Evolutionary conservation across 2,888 invertebrate genomes (phyloP).

Genomic region (Prosapia bicincta): DNA sequence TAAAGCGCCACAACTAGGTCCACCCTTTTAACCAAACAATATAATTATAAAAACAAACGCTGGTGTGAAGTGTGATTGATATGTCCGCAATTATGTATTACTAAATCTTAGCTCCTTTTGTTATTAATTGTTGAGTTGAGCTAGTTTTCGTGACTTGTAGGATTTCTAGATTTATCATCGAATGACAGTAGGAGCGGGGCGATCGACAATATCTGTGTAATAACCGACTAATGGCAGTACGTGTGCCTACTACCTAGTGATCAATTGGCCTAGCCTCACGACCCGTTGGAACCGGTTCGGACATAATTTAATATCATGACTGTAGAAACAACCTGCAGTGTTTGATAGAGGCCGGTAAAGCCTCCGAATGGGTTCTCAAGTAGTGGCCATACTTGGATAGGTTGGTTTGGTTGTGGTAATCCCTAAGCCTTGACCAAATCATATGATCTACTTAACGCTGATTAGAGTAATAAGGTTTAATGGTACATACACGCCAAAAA

Average conservation of each 20-base stretch:
- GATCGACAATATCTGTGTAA: background rate
- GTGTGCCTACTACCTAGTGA: background rate
- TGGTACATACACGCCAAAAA: too few relatives aligned
- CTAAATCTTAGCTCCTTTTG: background rate
- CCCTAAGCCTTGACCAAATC: background rate
- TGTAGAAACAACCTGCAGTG: background rate
- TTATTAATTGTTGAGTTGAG: background rate
- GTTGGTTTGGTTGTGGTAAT: background rate
- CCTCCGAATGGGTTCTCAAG: background rate
- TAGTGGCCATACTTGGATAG: background rate
- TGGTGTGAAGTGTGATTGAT: background rate
- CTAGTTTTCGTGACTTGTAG: background rate
- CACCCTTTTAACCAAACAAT: too few relatives aligned
- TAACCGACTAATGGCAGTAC: background rate
- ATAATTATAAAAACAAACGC: too few relatives aligned
- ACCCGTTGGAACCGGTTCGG: background rate
- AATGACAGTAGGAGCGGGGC: background rate
- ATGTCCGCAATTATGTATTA: background rate
- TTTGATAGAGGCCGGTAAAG: background rate
- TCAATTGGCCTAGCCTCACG: background rate
- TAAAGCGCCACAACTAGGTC: too few relatives aligned
- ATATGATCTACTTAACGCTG: too few relatives aligned
- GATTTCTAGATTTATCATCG: background rate
- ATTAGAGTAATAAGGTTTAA: too few relatives aligned
- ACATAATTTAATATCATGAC: slow-evolving; percentile 2